Evolutionary conservation across 2,113 vertebrate genomes (phyloP), one percentile per base, ranked within the genome.

Genomic region (Pygoscelis antarcticus): DNA sequence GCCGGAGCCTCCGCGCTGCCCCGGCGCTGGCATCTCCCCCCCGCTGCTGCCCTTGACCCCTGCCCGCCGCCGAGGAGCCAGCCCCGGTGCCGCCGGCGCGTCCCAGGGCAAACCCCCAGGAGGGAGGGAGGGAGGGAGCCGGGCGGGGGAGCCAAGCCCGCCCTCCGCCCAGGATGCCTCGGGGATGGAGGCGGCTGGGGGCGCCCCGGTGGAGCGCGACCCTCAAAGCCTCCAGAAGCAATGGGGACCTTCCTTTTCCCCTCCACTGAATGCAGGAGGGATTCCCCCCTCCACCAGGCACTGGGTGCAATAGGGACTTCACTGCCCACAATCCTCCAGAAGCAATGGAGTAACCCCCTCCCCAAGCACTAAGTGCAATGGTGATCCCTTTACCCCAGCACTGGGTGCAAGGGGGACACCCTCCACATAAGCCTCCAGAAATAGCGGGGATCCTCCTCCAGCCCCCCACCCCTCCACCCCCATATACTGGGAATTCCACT

Each of bases 171-270:
- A 49, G 89, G 95, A 38, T 90, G 92, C 87, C 55, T 47, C 81
- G 77, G 94, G 92, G 95, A 97, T 97, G 96, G 87, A 91, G 92
- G 84, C 40, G 88, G 85, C 52, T 23, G 75, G 61, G 93, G 74
- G 84, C 13, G 7, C 62, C 69, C 79, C 38, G 10, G 18, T 80
- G 62, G 16, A 79, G 7, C 5, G 66, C 9, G 90, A 93, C 92
- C 92, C 94, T 87, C 74, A 6, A 2, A 27, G 61, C 11, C 47
- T n/a, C 36, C 87, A 2, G 76, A 13, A 36, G 54, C 13, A 4
- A 21, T 4, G 10, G 38, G 22, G 3, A 44, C 2, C 40, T 34
- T 11, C 6, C 18, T 47, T 1, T 13, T 3, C 9, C 44, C 8
- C 27, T 4, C 1, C 38, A 3, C 40, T 11, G 36, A 5, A 34